These are phyloP conservation scores for Oreocharis arfaki DNA, from an alignment of 2,113 vertebrate genomes.

Conservation along the genomic window DNA sequence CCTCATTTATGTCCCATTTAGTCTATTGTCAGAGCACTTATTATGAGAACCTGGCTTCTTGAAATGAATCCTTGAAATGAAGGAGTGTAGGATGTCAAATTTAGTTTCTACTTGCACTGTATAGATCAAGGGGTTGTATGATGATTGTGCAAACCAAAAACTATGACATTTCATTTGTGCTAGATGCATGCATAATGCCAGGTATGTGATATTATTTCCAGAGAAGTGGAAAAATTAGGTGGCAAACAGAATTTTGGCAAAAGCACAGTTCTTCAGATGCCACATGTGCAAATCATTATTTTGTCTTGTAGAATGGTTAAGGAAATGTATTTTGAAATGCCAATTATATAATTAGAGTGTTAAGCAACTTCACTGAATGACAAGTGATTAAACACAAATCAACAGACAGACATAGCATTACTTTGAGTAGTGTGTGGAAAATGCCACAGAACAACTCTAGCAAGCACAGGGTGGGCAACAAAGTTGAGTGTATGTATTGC, in stretches of 20 bases:
- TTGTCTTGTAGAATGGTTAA: background rate
- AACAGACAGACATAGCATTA: background rate
- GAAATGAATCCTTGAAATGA: background rate
- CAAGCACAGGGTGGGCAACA: background rate
- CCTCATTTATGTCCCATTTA: background rate
- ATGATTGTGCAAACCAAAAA: background rate
- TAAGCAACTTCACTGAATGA: slow-evolving; percentile 26
- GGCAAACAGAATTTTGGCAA: slow-evolving; percentile 33
- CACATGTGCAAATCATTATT: slow-evolving; percentile 48
- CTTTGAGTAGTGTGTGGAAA: background rate
- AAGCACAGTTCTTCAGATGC: background rate
- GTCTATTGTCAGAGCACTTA: background rate
- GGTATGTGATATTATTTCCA: background rate
- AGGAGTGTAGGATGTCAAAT: background rate
- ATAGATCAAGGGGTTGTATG: background rate
- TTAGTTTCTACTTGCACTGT: background rate
- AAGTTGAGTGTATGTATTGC: background rate
- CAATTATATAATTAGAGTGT: slow-evolving; percentile 41
- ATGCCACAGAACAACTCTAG: background rate
- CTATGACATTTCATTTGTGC: background rate
- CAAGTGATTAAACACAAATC: background rate
- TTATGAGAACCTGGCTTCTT: background rate
- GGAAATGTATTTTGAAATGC: slow-evolving; percentile 28
- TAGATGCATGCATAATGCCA: background rate
- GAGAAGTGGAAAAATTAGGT: slow-evolving; percentile 15